Conservation (phyloP, 2,797 vertebrate species). For the Notoglanidium macrostoma region DNA sequence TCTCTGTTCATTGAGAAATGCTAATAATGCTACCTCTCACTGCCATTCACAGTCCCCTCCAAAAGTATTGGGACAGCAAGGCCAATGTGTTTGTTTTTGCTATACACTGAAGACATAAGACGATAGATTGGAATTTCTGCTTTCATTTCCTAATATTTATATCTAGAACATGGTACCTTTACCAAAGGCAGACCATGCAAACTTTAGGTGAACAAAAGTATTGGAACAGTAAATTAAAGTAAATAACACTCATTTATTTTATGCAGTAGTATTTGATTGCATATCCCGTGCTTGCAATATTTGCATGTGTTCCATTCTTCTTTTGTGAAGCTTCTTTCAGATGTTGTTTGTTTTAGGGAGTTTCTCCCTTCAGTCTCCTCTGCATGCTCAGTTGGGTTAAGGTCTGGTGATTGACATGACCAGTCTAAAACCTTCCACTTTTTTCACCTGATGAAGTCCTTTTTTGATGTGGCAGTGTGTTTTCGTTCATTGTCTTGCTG, state of each 20-base stretch:
- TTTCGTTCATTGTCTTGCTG: neutral
- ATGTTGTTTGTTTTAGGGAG: neutral
- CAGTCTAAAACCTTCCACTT: neutral
- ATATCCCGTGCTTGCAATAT: neutral
- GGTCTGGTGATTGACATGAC: neutral
- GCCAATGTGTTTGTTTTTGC: neutral
- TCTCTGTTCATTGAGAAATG: neutral
- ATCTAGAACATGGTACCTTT: neutral
- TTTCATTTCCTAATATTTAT: neutral
- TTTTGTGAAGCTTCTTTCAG: neutral
- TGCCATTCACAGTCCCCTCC: neutral
- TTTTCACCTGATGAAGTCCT: neutral
- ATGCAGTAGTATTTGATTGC: neutral
- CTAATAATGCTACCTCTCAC: neutral
- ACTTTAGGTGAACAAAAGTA: neutral
- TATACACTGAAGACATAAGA: neutral
- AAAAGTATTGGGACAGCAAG: neutral
- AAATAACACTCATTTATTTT: neutral
- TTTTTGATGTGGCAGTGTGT: neutral
- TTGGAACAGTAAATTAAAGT: neutral
- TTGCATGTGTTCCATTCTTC: neutral
- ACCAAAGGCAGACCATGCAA: neutral
- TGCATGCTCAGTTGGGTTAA: neutral
- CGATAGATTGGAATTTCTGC: neutral
- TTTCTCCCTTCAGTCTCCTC: neutral